These are phyloP conservation scores for Malaclemys terrapin DNA, from an alignment of 2,113 vertebrate genomes.

Conservation along the genomic window DNA sequence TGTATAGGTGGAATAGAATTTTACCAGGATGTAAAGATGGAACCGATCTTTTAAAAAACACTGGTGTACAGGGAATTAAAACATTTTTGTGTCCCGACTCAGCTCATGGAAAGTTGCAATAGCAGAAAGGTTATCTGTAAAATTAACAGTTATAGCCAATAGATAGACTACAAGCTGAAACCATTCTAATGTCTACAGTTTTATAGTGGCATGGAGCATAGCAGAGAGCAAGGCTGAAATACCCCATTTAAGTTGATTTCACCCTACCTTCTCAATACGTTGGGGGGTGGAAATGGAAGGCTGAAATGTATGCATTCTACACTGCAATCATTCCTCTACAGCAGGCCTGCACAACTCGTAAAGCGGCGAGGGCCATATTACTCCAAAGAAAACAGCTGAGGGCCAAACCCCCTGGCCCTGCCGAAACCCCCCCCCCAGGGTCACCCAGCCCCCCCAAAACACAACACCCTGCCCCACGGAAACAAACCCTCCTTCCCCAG, in stretches of 20 bases:
- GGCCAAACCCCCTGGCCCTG: too few relatives aligned
- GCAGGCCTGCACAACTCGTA: too few relatives aligned
- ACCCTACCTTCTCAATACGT: neutral
- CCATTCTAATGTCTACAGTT: neutral
- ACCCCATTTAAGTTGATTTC: neutral
- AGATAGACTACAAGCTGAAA: neutral
- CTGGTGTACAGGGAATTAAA: accelerated
- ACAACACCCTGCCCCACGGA: too few relatives aligned
- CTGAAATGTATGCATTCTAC: neutral
- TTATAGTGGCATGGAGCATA: neutral
- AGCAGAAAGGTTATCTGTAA: neutral
- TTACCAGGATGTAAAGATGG: neutral
- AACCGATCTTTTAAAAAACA: neutral
- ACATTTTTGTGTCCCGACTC: neutral
- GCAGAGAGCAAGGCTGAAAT: neutral
- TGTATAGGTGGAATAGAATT: neutral
- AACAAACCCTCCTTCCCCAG: too few relatives aligned
- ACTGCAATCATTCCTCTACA: neutral
- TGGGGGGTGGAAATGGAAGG: neutral
- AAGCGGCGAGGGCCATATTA: too few relatives aligned
- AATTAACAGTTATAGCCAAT: neutral
- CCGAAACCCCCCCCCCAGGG: too few relatives aligned
- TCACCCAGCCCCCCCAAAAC: too few relatives aligned
- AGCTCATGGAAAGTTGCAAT: neutral
- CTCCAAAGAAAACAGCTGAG: too few relatives aligned